Evolutionary conservation across 2,797 vertebrate genomes (phyloP).

Genomic region (Streptopelia turtur): DNA sequence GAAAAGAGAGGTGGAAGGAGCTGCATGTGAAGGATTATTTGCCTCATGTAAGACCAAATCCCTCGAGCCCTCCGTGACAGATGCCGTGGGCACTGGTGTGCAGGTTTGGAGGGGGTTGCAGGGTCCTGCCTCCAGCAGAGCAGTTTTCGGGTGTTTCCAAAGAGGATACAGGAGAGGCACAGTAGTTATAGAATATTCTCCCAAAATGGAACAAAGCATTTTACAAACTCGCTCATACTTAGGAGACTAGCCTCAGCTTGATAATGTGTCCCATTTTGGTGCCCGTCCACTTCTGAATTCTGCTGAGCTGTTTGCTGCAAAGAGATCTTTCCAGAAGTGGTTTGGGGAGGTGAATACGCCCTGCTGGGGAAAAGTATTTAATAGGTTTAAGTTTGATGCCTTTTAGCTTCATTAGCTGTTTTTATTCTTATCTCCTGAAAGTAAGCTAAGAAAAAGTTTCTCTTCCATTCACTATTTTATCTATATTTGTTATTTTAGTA

Average conservation of each 20-base stretch:
- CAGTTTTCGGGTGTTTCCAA: background rate
- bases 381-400: background rate
- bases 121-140: background rate
- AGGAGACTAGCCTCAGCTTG: background rate
- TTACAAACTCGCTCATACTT: background rate
- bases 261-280: background rate
- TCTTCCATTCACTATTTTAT: background rate
- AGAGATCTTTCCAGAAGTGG: background rate
- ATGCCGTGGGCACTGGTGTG: fast-evolving
- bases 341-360: background rate
- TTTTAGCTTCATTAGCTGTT: background rate
- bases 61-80: fast-evolving
- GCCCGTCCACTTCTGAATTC: background rate
- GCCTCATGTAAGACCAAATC: fast-evolving
- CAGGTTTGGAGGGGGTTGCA: background rate
- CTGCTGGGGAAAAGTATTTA: background rate
- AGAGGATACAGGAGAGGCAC: background rate
- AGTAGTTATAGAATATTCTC: background rate
- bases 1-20: background rate
- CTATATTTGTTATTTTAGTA: background rate
- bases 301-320: background rate
- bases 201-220: background rate
- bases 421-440: background rate
- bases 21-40: background rate
- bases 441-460: background rate